Base-by-base conservation (phyloP, 1,140 invertebrate species). In the Neodiprion pinetum region DNA sequence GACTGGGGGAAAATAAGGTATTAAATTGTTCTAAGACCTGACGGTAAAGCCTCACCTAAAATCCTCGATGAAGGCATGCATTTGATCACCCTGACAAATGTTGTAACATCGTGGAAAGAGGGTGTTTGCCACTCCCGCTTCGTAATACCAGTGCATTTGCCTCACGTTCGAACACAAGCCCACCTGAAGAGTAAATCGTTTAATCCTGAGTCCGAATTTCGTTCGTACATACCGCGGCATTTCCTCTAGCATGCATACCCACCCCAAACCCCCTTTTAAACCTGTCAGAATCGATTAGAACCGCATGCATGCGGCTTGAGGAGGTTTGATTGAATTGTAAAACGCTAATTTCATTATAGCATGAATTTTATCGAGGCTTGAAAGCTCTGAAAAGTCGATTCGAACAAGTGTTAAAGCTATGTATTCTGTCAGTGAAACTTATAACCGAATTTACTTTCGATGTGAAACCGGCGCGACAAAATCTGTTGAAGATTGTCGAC, bases 101-200 rank as follows among this genome's bases (percentile, higher is more conserved):
- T 96, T 95, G 86, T 96, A 97, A 80, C 95, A 96, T 50, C 97
- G 90, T 0, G 96, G 97, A 84, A 96, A 97, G 74, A 94, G 93
- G 3, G 93, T 93, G 75, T 94, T 90, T 0, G 96, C 92, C 47
- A 95, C 91, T 21, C 93, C 94, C 48, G 94, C 93, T 81, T 97
- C 95, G 78, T 92, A 94, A 83, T 93, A 96, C 96, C 96, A 98
- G 81, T 96, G 94, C 86, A 96, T 93, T 88, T 97, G 95, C 73
- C 94, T 93, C 65, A 98, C 88, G 75, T 94, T 94, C 9, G 93
- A 90, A 78, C 95, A 95, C 40, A 98, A 87, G 48, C 96, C 95
- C 71, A 91, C 87, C 90, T 91, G 75, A 12, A 77, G 11, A 5
- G 9, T 61, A 7, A 61, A 14, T 61, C 11, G n/a, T 61, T 7